Evolutionary conservation across 2,888 invertebrate genomes (phyloP), one percentile per base, ranked within the genome.

Genomic region (Slavum lentiscoides): DNA sequence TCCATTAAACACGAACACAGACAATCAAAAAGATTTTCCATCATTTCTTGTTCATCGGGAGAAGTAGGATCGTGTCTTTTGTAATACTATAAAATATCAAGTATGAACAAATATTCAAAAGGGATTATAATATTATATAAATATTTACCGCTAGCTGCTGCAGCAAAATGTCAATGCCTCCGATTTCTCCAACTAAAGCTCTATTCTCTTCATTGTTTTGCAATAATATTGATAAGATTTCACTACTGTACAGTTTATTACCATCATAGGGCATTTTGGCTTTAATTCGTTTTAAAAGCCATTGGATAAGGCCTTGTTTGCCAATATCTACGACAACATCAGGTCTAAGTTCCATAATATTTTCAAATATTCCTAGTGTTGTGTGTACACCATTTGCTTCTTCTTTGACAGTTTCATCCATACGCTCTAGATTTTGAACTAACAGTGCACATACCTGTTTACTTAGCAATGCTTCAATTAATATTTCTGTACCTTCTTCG

Each of bases 1-100:
- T 92, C 90, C 93, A 98, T 94, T 82, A 99, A 89, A 81, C 96
- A 92, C 75, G 97, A 97, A 86, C 99, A 99, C 83, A 99, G 88
- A 81, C 94, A 92, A 87, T 98, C 95, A 86, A 99, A 99, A 84
- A 99, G 89, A 88, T 99, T 99, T 87, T 99, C 98, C 98, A 99
- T 98, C 85, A 96, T 93, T 87, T 99, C 99, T 85, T 95, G 93
- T 86, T 99, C 99, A 87, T 98, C 98, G 4, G 92, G 91, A 77
- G 92, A 92, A 75, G 89, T 89, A 0, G 98, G 98, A 88, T 98
- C 97, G 85, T 97, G 96, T 21, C 96, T 89, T 87, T 98, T 98
- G 88, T 96, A 98, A 85, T 93, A 93, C 93, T 93, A 85, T 49
- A 55, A 59, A 62, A 37, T 43, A 7, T 53, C 30, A 67, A 17